A percentile compares a stretch with the other conserved stretches of the same genome.
phyloP scores from a whole-genome alignment of 2,888 invertebrate species.

The Frankliniella fusca region DNA sequence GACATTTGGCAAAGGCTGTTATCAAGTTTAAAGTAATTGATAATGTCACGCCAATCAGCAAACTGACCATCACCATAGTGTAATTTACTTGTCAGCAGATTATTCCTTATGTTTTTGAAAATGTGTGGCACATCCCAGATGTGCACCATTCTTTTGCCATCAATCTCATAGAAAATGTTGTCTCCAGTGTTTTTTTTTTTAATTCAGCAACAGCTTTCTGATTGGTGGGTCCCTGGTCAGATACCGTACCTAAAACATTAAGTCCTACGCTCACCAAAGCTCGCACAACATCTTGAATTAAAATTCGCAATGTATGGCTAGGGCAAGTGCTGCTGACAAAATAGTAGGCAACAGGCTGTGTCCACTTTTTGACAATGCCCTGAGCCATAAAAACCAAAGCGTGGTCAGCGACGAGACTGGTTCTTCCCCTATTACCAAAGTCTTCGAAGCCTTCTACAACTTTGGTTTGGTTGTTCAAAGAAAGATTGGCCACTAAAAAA shows the following conservation, averaged over 20 bases:
- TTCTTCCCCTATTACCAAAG: not conserved
- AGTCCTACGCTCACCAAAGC: not conserved
- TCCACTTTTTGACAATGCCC: not conserved
- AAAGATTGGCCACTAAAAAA: not conserved
- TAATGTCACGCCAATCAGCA: not conserved
- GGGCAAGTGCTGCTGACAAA: not conserved
- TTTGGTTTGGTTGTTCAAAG: not conserved
- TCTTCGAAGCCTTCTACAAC: not conserved
- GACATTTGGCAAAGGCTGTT: no score
- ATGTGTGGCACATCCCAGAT: not conserved
- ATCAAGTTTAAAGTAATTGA: no score
- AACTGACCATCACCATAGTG: not conserved
- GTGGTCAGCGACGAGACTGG: not conserved
- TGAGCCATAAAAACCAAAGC: not conserved
- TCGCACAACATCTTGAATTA: not conserved
- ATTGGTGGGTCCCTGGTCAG: not conserved
- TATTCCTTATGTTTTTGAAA: no score
- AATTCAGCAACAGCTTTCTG: not conserved
- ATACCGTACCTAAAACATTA: not conserved
- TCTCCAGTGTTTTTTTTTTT: not conserved
- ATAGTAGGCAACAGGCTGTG: not conserved
- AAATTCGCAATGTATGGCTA: not conserved
- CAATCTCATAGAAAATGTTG: not conserved
- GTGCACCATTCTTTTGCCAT: not conserved
- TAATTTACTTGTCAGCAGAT: no score